Base-by-base conservation (phyloP, 2,888 invertebrate species). In the Toxonevra muliebris region DNA sequence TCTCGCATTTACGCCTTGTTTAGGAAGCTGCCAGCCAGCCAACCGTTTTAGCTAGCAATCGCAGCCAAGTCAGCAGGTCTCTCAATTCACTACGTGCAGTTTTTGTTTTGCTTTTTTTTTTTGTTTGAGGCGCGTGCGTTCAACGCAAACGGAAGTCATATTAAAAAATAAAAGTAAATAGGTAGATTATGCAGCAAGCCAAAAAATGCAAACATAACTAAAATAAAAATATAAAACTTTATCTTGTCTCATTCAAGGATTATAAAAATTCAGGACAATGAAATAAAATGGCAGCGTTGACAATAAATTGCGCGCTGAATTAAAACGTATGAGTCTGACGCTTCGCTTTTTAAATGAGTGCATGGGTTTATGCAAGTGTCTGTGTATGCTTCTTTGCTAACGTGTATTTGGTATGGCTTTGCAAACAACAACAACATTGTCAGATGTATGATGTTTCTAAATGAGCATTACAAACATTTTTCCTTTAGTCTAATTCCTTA, bases 101-200 rank as follows among this genome's bases (percentile, higher is more conserved):
- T 10, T 10, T 45, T n/a, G n/a, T n/a, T n/a, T n/a, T n/a, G n/a
- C n/a, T n/a, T n/a, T 30, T 30, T 2, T 30, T 30, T 30, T 13
- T 41, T 41, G 41, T 41, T 52, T 13, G 54, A 19, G 19, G 48
- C 57, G 30, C 55, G 30, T 30, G 48, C 57, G 20, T 41, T 45
- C 30, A n/a, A 57, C 48, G 60, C 50, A 53, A 48, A 66, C 66
- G 66, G 66, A 66, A 66, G 66, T 61, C 57, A n/a, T 42, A 45
- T 52, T 20, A 59, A 61, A 61, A 17, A 43, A 13, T 20, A 20
- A 52, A 30, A 45, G 20, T 19, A 17, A n/a, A 13, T 58, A 41
- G 13, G 13, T 54, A 30, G 11, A 43, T n/a, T 40, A 15, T 17
- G 41, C 17, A 7, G 5, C n/a, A 40, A 30, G 40, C 42, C 13